Evolutionary conservation across 2,888 invertebrate species (phyloP).

Genomic region (Liodrosophila aerea): DNA sequence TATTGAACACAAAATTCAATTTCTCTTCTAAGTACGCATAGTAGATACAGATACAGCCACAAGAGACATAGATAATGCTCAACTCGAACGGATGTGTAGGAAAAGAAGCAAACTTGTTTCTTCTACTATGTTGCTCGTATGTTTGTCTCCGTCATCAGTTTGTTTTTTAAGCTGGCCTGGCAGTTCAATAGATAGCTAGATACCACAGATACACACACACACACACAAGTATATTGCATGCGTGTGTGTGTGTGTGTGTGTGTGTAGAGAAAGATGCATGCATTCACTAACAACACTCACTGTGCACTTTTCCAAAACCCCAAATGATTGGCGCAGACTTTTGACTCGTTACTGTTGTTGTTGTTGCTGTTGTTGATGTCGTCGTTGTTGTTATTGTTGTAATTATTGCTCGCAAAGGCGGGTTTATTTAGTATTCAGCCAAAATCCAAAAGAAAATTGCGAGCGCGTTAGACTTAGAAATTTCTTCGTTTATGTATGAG

Average conservation of each 20-base stretch:
- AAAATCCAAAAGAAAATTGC: constrained; percentile 53
- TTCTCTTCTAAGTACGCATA: constrained; percentile 57
- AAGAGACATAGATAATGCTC: constrained; percentile 19
- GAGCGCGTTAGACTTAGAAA: constrained; percentile 59
- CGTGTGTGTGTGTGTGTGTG: constrained; percentile 1
- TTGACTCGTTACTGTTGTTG: constrained; percentile 38
- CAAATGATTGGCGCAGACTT: constrained; percentile 57
- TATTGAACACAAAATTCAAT: constrained; percentile 64
- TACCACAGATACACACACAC: constrained; percentile 47
- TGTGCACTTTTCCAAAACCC: constrained; percentile 77
- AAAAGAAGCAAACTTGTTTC: constrained; percentile 60
- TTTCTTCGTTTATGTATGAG: constrained; percentile 46
- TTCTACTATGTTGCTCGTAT: constrained; percentile 42
- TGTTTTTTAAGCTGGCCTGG: constrained; percentile 58
- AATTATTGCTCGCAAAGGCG: constrained; percentile 17
- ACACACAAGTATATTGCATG: constrained; percentile 12
- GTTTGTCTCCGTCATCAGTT: constrained; percentile 51
- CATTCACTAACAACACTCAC: constrained; percentile 62
- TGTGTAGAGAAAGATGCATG: too few species aligned
- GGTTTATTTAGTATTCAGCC: too few species aligned
- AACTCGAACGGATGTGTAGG: constrained; percentile 34
- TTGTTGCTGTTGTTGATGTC: constrained; percentile 15
- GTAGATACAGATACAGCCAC: background rate
- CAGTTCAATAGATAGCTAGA: constrained; percentile 68
- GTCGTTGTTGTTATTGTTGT: constrained; percentile 17